phyloP scores from a whole-genome alignment of 2,113 vertebrate species.

The Paralichthys olivaceus region DNA sequence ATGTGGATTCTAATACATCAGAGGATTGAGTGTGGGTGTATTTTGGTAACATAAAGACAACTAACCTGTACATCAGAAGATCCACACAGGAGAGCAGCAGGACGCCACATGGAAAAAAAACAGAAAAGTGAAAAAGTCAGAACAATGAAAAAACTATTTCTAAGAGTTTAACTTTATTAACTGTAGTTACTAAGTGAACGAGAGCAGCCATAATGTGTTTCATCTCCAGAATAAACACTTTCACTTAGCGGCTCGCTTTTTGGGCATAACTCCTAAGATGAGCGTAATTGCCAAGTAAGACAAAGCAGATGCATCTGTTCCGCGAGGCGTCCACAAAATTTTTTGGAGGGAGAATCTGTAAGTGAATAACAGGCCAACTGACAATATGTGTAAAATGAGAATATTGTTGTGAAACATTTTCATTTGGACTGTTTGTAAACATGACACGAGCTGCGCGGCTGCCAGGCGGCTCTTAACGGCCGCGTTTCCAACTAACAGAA shows the following conservation, averaged over 20 bases:
- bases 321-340: constrained; percentile 60
- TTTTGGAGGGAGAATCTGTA: constrained; percentile 74
- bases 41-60: constrained; percentile 32
- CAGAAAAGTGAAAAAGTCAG: constrained; percentile 49
- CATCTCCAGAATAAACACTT: constrained; percentile 58
- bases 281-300: constrained; percentile 67
- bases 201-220: constrained; percentile 56
- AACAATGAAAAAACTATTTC: constrained; percentile 10
- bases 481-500: constrained; percentile 80
- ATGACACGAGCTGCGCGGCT: constrained; percentile 55
- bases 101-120: constrained; percentile 57
- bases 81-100: constrained; percentile 42
- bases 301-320: constrained; percentile 71
- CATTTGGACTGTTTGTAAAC: constrained; percentile 76
- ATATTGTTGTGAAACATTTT: constrained; percentile 64
- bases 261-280: constrained; percentile 54
- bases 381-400: constrained; percentile 69
- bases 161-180: constrained; percentile 17
- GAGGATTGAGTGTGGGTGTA: background rate
- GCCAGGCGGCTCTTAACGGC: constrained; percentile 64
- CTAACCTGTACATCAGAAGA: constrained; percentile 73
- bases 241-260: constrained; percentile 44
- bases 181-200: constrained; percentile 11
- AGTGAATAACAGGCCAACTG: constrained; percentile 84
- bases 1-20: background rate